phyloP scores from a whole-genome alignment of 2,797 vertebrate species.

The Helostoma temminkii region DNA sequence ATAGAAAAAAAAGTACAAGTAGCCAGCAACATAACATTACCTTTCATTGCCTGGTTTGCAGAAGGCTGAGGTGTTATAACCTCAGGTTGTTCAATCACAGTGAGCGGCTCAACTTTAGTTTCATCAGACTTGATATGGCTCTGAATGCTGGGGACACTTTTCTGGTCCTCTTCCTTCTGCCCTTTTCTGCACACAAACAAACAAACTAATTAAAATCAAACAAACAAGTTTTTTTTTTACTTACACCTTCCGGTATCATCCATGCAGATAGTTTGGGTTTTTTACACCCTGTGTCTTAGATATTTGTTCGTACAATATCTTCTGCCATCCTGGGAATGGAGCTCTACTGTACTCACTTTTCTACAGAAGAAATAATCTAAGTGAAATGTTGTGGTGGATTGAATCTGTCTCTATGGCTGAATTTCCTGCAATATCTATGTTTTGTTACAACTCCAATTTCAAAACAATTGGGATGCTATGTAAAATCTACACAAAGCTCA shows the following conservation, averaged over 20 bases:
- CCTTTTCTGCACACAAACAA: constrained; percentile 59
- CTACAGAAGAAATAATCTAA: background rate
- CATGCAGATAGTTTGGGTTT: background rate
- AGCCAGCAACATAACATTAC: constrained; percentile 48
- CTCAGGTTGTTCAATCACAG: constrained; percentile 82
- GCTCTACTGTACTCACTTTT: too few relatives aligned
- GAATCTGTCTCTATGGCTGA: too few relatives aligned
- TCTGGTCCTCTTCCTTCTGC: constrained; percentile 60
- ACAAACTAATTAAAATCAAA: background rate
- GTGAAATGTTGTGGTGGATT: background rate
- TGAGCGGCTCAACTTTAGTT: constrained; percentile 69
- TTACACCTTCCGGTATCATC: background rate
- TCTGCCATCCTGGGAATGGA: background rate
- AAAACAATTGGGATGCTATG: too few relatives aligned
- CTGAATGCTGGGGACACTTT: constrained; percentile 28
- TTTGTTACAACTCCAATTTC: too few relatives aligned
- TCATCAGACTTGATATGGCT: constrained; percentile 51
- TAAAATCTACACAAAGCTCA: too few relatives aligned
- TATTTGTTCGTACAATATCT: too few relatives aligned
- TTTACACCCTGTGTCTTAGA: background rate
- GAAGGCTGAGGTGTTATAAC: constrained; percentile 80
- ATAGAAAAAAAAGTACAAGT: too few relatives aligned
- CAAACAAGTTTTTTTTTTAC: background rate
- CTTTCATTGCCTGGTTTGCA: constrained; percentile 88
- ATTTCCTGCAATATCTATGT: too few relatives aligned